Conservation (phyloP, 2,888 invertebrate species). For the Microchrysa polita region DNA sequence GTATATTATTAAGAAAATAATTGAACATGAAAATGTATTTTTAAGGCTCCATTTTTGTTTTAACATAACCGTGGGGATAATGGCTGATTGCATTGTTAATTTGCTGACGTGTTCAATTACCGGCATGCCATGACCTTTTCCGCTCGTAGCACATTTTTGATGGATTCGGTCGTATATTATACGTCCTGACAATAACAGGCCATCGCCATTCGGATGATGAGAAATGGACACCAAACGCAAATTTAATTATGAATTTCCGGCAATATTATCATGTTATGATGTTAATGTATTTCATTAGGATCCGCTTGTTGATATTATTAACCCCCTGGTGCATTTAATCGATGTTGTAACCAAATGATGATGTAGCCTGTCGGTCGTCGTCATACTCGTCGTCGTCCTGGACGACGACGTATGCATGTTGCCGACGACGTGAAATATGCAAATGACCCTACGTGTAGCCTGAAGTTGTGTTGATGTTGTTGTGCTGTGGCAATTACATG, state of each 20-base stretch:
- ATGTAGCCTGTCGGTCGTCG: too few relatives aligned
- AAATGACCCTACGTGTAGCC: background rate
- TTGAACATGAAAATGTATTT: background rate
- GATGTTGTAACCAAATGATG: slow-evolving; percentile 1
- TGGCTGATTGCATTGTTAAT: background rate
- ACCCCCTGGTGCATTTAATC: background rate
- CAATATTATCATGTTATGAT: background rate
- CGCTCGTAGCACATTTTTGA: background rate
- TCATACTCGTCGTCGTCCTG: background rate
- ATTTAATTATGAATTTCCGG: background rate
- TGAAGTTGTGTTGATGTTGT: background rate
- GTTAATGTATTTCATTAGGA: slow-evolving; percentile 5
- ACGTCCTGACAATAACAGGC: background rate
- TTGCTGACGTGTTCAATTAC: background rate
- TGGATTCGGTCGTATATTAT: background rate
- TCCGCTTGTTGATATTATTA: background rate
- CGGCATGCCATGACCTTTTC: background rate
- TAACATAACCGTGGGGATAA: background rate
- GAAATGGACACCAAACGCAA: background rate
- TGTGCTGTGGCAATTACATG: too few relatives aligned
- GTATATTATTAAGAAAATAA: slow-evolving; percentile 7
- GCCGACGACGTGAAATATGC: background rate
- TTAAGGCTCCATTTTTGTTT: background rate
- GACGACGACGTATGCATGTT: background rate
- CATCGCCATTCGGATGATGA: too few relatives aligned